Conservation (phyloP, 2,888 invertebrate genomes). For the Meghimatium bilineatum region DNA sequence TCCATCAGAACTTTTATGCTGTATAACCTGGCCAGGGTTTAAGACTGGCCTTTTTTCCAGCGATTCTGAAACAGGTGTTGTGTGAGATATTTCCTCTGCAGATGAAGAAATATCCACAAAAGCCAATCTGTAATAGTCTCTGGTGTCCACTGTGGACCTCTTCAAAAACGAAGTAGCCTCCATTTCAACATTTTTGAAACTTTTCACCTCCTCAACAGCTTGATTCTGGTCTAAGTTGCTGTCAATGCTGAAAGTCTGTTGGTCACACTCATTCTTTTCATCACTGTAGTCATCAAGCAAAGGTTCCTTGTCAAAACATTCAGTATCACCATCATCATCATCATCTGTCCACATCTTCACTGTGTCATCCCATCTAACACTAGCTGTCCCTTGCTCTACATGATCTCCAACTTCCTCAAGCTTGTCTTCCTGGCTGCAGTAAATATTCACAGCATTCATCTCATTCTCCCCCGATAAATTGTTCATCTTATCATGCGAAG, state of each 20-base stretch:
- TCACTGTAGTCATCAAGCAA: constrained; percentile 15
- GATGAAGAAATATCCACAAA: constrained; percentile 33
- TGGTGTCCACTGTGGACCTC: background rate
- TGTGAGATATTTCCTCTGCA: constrained; percentile 3
- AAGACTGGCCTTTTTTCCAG: background rate
- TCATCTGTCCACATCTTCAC: background rate
- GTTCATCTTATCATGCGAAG: background rate
- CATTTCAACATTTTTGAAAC: background rate
- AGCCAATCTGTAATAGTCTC: constrained; percentile 2
- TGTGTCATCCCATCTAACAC: background rate
- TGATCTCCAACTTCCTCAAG: background rate
- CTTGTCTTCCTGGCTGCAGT: background rate
- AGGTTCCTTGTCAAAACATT: constrained; percentile 1
- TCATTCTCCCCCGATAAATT: background rate
- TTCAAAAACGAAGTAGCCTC: background rate
- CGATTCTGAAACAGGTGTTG: background rate
- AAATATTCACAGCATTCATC: background rate
- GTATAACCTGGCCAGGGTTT: background rate
- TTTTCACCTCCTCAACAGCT: background rate
- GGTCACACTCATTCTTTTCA: background rate
- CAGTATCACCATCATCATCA: background rate
- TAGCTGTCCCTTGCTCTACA: background rate
- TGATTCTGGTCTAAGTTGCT: background rate
- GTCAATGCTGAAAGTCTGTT: background rate
- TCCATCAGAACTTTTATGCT: background rate